Evolutionary conservation across 2,888 invertebrate species (phyloP), one percentile per base, ranked within the genome.

Genomic region (Polymixis flavicincta): DNA sequence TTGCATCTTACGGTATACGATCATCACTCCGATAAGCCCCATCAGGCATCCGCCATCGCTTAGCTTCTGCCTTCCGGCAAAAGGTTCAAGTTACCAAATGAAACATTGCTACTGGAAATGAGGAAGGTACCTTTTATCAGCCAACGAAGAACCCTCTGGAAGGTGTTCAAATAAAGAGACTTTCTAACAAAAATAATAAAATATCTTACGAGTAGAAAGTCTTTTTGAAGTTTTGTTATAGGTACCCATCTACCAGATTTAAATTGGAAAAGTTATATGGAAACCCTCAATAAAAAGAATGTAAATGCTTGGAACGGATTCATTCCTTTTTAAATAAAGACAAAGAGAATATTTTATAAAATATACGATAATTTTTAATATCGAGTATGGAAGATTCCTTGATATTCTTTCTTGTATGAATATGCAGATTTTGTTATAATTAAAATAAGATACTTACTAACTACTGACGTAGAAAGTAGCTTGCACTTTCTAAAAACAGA

Each of bases 241-340:
- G n/a, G n/a, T n/a, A 37, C 25, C 22, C 61, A 71, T 14, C 45
- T 13, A 45, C 64, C 59, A 65, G 50, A 82, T 65, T 60, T 77
- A 82, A 79, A 79, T 82, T 82, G 59, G n/a, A 82, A 82, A 79
- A 82, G 64, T 79, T 79, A 52, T 70, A 65, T 37, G 42, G 61
- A 76, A 28, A 59, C 9, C 50, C 17, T 50, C 11, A 52, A 65
- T 65, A 55, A 70, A 65, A 80, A 65, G 17, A 69, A 77, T 82
- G n/a, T 50, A 45, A 69, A 70, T 65, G 45, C 37, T 57, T 52
- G 22, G 59, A 2, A 32, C 11, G 17, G 2, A 14, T 32, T 55
- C 65, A 50, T 52, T 48, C 17, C 17, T 48, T 3, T 66, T 80
- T n/a, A 37, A n/a, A 17, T 14, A 17, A 37, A n/a, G 22, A 37